A percentile compares a stretch with the other conserved stretches of the same genome.
Conservation (phyloP, 2,113 vertebrate genomes). For the Diadophis punctatus region DNA sequence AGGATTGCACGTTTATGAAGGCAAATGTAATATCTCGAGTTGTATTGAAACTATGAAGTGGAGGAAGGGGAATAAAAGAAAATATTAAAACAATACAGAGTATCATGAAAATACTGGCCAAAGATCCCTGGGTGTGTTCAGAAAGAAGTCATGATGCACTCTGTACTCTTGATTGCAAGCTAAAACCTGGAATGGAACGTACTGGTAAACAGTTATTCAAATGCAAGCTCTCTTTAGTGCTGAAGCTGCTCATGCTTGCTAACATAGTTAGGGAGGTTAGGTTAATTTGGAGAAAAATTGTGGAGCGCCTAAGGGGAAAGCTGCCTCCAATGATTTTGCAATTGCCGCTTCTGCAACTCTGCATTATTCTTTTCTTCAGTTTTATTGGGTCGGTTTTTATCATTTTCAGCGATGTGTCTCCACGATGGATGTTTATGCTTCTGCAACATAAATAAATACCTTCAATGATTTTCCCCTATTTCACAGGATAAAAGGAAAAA, state of each 20-base stretch:
- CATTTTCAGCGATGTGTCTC: background rate
- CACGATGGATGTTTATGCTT: background rate
- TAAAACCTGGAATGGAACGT: background rate
- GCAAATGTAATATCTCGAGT: background rate
- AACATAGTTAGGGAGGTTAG: background rate
- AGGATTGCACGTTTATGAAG: background rate
- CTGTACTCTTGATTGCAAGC: background rate
- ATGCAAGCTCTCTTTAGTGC: background rate
- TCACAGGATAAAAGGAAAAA: background rate
- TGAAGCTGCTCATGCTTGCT: background rate
- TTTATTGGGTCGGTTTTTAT: background rate
- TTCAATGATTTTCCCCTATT: background rate
- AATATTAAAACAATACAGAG: background rate
- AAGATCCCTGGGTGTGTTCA: background rate
- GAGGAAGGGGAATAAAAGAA: background rate
- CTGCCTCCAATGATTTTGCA: background rate
- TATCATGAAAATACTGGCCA: background rate
- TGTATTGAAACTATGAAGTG: background rate
- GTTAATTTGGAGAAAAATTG: too few species aligned
- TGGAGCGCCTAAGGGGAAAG: background rate
- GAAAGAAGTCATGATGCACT: background rate
- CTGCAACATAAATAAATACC: background rate
- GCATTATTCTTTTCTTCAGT: background rate
- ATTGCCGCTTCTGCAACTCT: background rate
- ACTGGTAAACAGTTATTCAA: background rate